phyloP scores from a whole-genome alignment of 2,113 vertebrate species.

The Ptilorrhoa leucosticta region DNA sequence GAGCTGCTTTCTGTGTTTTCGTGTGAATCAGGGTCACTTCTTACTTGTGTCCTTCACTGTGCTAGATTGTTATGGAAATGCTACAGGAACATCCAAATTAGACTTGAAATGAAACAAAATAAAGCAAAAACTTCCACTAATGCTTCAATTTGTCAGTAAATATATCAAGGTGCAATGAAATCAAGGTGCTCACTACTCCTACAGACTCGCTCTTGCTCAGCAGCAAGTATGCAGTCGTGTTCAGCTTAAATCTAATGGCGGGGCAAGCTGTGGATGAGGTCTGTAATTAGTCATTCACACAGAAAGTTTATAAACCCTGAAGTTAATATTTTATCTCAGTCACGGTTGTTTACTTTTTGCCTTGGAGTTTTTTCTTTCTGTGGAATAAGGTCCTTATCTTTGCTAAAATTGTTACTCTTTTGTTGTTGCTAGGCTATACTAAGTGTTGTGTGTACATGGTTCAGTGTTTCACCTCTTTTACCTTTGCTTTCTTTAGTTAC shows the following conservation, averaged over 20 bases:
- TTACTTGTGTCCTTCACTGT: background rate
- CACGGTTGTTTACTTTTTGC: background rate
- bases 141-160: background rate
- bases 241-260: background rate
- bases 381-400: background rate
- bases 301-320: background rate
- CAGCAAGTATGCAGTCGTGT: background rate
- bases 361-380: background rate
- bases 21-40: background rate
- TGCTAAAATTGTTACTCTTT: background rate
- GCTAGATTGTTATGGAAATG: background rate
- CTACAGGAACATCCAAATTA: background rate
- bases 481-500: background rate
- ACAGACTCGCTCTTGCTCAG: background rate
- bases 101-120: background rate
- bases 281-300: background rate
- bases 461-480: background rate
- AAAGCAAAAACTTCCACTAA: background rate
- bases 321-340: background rate
- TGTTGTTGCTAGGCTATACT: background rate
- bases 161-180: background rate
- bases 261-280: background rate
- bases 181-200: background rate
- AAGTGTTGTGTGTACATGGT: background rate
- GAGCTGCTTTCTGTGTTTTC: background rate